These are phyloP conservation scores for Ormyrus nitidulus DNA, from an alignment of 2,888 invertebrate genomes.

Conservation along the genomic window DNA sequence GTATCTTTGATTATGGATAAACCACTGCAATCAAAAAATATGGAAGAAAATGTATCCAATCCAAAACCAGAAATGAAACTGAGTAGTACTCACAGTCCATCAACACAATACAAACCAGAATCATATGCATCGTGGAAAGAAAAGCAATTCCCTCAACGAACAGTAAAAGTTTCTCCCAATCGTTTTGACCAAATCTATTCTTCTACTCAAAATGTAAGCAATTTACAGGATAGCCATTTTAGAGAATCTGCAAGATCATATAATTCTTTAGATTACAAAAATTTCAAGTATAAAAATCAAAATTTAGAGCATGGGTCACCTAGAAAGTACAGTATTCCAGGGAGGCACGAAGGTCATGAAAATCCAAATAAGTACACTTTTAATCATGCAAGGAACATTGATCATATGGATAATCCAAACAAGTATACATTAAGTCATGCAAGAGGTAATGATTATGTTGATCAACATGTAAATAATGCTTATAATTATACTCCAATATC, in stretches of 20 bases:
- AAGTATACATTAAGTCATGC: constrained; percentile 40
- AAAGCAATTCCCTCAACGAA: constrained; percentile 60
- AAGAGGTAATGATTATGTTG: constrained; percentile 22
- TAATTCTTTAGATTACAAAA: constrained; percentile 13
- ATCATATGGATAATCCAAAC: constrained; percentile 44
- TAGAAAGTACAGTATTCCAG: constrained; percentile 12
- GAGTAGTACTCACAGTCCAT: constrained; percentile 31
- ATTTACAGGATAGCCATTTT: constrained; percentile 15
- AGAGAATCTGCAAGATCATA: constrained; percentile 21
- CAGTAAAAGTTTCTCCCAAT: constrained; percentile 16
- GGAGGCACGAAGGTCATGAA: constrained; percentile 4
- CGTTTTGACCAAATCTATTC: constrained; percentile 25
- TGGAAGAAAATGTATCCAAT: constrained; percentile 42
- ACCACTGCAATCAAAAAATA: constrained; percentile 38
- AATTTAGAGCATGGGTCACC: constrained; percentile 20
- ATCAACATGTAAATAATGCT: constrained; percentile 34
- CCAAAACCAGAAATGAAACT: constrained; percentile 23
- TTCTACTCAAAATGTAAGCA: constrained; percentile 35
- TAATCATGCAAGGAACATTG: constrained; percentile 19
- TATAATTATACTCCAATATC: constrained; percentile 22
- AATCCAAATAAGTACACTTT: constrained; percentile 45
- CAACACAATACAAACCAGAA: constrained; percentile 50
- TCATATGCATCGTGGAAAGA: constrained; percentile 69
- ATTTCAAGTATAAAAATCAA: constrained; percentile 33
- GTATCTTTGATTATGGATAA: constrained; percentile 70